Evolutionary conservation across 2,113 vertebrate genomes (phyloP), one percentile per base, ranked within the genome.

Genomic region (Miniopterus natalensis): DNA sequence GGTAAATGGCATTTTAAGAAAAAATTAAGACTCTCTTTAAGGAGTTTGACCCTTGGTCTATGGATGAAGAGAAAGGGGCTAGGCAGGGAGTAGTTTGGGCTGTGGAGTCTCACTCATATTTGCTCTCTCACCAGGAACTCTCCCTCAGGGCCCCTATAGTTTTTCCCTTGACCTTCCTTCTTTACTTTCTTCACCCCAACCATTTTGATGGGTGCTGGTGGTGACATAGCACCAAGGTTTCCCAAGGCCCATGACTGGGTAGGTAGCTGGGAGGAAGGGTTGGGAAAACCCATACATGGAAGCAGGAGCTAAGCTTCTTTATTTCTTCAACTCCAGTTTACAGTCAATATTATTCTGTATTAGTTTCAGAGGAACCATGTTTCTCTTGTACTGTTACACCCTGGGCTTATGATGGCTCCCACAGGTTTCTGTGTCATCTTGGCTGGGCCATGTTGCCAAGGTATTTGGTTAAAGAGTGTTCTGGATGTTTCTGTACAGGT

Each of bases 271-370:
- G 53, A 70, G 23, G 17, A 31, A 45, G 40, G 8, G 8, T 5
- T 40, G 47, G 42, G 29, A 15, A 29, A 59, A 23, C 36, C 14
- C 42, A 11, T 2, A 0, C 0, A 0, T 18, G 11, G 12, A 40
- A 14, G 70, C 31, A 23, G 27, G 18, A 74, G 40, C 11, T 10
- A 4, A 0, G 6, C 6, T 45, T 45, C 14, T 49, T 55, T n/a
- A 31, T 49, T 77, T 77, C 40, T 77, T 77, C 49, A 77, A 18
- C 21, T 47, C 9, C 74, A 53, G 31, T 31, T 77, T 53, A n/a
- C 49, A 77, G 11, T 51, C 47, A 31, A 1, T n/a, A 21, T 20
- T 49, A 21, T n/a, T 77, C 47, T 21, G 49, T 49, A 7, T 77
- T 20, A n/a, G 47, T 7, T n/a, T 77, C 49, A 77, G 47, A 23